Conservation (phyloP, 2,888 invertebrate genomes). For the Peribatodes rhomboidaria region DNA sequence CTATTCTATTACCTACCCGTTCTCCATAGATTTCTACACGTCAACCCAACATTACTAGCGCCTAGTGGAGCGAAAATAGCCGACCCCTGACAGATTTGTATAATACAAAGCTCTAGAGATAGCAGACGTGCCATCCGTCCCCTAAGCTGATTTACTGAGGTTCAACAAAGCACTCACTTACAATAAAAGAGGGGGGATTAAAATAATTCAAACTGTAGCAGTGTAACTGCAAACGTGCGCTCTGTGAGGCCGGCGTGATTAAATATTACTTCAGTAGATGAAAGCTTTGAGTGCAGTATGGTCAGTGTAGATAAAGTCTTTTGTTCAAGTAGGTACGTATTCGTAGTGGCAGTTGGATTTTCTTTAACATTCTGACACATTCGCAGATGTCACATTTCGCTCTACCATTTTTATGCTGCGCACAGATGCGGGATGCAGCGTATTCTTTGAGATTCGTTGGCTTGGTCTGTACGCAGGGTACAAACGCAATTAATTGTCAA, state of each 20-base stretch:
- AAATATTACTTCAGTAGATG: slow-evolving; percentile 64
- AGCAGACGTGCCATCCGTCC: slow-evolving; percentile 72
- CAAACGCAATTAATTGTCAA: too few relatives aligned
- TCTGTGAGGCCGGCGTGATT: slow-evolving; percentile 79
- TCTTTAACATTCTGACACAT: too few relatives aligned
- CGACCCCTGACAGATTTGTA: slow-evolving; percentile 63
- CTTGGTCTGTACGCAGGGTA: too few relatives aligned
- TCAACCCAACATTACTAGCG: slow-evolving; percentile 35
- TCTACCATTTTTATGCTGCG: too few relatives aligned
- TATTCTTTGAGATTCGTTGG: too few relatives aligned
- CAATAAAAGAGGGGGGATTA: slow-evolving; percentile 78
- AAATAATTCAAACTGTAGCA: slow-evolving; percentile 78
- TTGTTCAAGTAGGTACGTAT: neutral
- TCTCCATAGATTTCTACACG: slow-evolving; percentile 14
- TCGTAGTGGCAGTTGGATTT: too few relatives aligned
- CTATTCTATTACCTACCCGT: slow-evolving; percentile 1
- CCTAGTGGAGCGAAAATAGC: slow-evolving; percentile 43
- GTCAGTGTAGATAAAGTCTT: slow-evolving; percentile 2
- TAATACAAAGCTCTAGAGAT: slow-evolving; percentile 71
- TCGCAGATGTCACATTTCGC: too few relatives aligned
- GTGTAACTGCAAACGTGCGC: slow-evolving; percentile 77
- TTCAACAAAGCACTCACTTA: slow-evolving; percentile 70
- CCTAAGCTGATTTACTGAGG: slow-evolving; percentile 82
- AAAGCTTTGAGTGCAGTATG: slow-evolving; percentile 15
- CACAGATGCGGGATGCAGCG: too few relatives aligned